Base-by-base conservation (phyloP, 2,888 invertebrate species). In the Cyclophora punctaria region DNA sequence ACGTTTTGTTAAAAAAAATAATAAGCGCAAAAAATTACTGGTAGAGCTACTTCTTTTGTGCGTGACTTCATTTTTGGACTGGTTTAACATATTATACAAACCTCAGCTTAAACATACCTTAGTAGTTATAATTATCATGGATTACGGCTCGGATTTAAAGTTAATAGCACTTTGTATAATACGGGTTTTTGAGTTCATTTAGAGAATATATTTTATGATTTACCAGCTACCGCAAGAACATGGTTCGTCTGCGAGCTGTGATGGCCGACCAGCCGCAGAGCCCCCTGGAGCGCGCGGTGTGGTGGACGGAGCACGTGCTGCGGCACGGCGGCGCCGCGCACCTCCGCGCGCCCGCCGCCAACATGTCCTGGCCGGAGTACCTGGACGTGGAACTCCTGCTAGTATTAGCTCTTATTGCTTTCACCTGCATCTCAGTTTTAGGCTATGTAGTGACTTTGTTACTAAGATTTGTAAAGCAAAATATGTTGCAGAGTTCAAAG, bases 271-370 rank as follows among this genome's bases (percentile, higher is more conserved):
- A 60, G n/a, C 69, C 53, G 0, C 48, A 51, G n/a, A 5, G 35
- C 3, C 53, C 57, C 1, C 34, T 59, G 7, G 48, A 57, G 6
- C 77, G 80, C 4, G 82, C 83, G 0, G 64, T 86, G 7, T 86
- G 84, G 83, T 88, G 87, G 87, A 80, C 75, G n/a, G 89, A 89
- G 59, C 75, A 89, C 59, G 76, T 87, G 3, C 54, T 86, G 34
- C 67, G 83, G 3, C 78, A 85, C 54, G 69, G 74, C 6, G 80
- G 85, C 0, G 78, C 83, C 0, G 61, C 51, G 33, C 84, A 87
- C 54, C 66, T 88, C 3, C 73, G 78, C 5, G 68, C 80, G 33
- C 80, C 82, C 0, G 61, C 66, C 3, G 73, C 73, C 41, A 69
- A 72, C 52, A 65, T 75, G 41, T 47, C 67, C 3, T 68, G 66